Evolutionary conservation across 2,888 invertebrate species (phyloP).

Genomic region (Dicycla oo): DNA sequence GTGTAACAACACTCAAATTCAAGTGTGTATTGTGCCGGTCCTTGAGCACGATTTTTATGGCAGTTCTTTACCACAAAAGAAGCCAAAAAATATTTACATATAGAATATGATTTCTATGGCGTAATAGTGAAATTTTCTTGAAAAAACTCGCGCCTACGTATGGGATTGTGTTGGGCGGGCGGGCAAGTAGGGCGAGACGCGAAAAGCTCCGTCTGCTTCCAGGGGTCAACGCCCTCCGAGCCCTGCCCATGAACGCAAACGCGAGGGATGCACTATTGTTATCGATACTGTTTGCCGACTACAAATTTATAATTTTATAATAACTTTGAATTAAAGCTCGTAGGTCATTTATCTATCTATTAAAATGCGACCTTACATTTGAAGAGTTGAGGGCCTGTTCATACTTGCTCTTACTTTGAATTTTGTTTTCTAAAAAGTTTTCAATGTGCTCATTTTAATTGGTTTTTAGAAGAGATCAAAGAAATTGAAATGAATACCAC

Average conservation of each 20-base stretch:
- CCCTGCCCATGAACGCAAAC: constrained; percentile 87
- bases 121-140: constrained; percentile 28
- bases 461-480: constrained; percentile 1
- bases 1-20: constrained; percentile 51
- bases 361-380: constrained; percentile 28
- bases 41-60: constrained; percentile 74
- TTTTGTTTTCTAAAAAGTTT: constrained; percentile 10
- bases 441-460: not conserved
- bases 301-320: constrained; percentile 37
- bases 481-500: not conserved
- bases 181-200: constrained; percentile 88
- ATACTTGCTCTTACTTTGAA: not conserved
- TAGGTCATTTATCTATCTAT: constrained; percentile 22
- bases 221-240: constrained; percentile 86
- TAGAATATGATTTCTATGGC: not conserved
- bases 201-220: constrained; percentile 85
- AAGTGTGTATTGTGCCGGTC: constrained; percentile 60
- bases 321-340: constrained; percentile 23
- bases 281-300: constrained; percentile 81
- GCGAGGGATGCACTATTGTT: constrained; percentile 82
- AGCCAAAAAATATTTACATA: not conserved
- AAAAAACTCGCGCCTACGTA: constrained; percentile 52
- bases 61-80: constrained; percentile 31
- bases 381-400: not conserved
- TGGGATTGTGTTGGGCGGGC: constrained; percentile 79